These are phyloP conservation scores for Pseudolaguvia tuberculata DNA, from an alignment of 2,113 vertebrate genomes.

Conservation along the genomic window DNA sequence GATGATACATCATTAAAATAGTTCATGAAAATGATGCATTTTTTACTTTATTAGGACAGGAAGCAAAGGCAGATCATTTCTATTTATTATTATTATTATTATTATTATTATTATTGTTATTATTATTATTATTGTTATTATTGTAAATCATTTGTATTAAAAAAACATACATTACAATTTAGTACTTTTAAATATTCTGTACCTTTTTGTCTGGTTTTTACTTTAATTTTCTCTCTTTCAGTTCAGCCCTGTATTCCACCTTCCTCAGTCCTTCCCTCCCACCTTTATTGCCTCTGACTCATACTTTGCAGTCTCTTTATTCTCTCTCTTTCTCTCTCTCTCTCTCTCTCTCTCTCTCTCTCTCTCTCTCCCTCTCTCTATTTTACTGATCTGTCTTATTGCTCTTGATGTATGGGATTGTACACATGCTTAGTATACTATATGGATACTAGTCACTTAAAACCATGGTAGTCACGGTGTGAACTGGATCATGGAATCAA, in stretches of 20 bases:
- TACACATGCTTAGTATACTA: slow-evolving; percentile 28
- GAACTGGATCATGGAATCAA: slow-evolving; percentile 23
- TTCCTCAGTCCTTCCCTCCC: slow-evolving; percentile 24
- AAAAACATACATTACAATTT: background rate
- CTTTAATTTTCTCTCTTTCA: background rate
- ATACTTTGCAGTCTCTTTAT: slow-evolving; percentile 31
- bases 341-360: slow-evolving; percentile 25
- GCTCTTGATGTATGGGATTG: slow-evolving; percentile 4
- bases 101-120: too few relatives aligned
- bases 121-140: too few relatives aligned
- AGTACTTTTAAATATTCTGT: background rate
- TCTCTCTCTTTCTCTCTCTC: slow-evolving; percentile 21
- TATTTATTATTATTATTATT: too few relatives aligned
- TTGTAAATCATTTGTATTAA: too few relatives aligned
- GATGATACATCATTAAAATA: too few relatives aligned
- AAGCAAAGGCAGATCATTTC: too few relatives aligned
- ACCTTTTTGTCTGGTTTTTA: background rate
- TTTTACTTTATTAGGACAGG: too few relatives aligned
- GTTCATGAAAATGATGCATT: too few relatives aligned
- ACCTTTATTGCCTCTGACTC: slow-evolving; percentile 26
- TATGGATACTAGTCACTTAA: slow-evolving; percentile 36
- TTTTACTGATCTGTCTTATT: background rate
- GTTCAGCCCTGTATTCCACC: slow-evolving; percentile 2
- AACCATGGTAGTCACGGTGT: slow-evolving; percentile 30
- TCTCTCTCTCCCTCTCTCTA: slow-evolving; percentile 9